phyloP scores from a whole-genome alignment of 53 echinoderm and acorn worm species.

The Astropecten irregularis region DNA sequence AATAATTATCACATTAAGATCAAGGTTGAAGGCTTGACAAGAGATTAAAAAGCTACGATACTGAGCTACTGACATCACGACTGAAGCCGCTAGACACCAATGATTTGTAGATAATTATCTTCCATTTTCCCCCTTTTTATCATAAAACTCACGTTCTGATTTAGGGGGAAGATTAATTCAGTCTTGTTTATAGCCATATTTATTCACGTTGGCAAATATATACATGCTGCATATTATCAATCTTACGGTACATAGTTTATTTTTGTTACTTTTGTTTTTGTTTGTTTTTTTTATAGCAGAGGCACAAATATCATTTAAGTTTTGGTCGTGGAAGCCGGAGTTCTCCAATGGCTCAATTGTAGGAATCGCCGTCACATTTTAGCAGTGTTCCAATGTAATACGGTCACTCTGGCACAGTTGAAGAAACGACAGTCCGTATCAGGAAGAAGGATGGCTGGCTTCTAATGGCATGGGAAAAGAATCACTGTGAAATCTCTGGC shows the following conservation, averaged over 20 bases:
- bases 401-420: no score
- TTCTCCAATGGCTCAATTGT: neutral
- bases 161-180: no score
- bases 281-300: conserved; percentile 6
- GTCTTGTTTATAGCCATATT: neutral
- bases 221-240: conserved; percentile 41
- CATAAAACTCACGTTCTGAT: no score
- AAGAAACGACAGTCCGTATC: no score
- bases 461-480: no score
- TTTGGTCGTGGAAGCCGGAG: conserved; percentile 29
- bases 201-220: conserved; percentile 30
- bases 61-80: conserved; percentile 20
- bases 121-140: no score
- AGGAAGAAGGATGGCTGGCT: no score
- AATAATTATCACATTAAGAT: no score
- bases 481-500: no score
- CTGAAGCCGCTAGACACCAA: neutral
- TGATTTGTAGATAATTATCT: no score
- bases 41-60: conserved; percentile 42
- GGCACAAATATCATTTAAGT: conserved; percentile 16
- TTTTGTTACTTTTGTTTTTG: no score
- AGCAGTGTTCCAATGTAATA: conserved; percentile 2
- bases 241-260: neutral
- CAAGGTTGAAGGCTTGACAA: conserved; percentile 22
- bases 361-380: neutral